Evolutionary conservation across 1,140 invertebrate genomes (phyloP).

Genomic region (Cyrtorhinus lividipennis): DNA sequence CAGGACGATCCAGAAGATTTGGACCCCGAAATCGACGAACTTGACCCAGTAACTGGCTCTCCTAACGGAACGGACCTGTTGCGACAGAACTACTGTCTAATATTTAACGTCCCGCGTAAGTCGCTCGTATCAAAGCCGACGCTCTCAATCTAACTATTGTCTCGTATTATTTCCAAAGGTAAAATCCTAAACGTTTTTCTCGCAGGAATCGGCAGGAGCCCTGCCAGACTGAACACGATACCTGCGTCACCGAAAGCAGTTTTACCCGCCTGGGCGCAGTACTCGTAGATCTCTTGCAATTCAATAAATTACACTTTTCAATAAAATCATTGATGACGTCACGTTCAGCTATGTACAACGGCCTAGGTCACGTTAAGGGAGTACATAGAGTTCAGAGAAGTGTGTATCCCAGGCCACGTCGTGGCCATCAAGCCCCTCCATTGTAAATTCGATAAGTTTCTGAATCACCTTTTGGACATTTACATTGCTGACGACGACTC

Average conservation of each 20-base stretch:
- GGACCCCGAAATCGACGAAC: constrained; percentile 37
- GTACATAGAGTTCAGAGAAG: no score
- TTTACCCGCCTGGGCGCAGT: background rate
- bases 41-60: constrained; percentile 31
- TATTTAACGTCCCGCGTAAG: constrained; percentile 21
- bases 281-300: background rate
- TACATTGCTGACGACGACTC: background rate
- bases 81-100: constrained; percentile 29
- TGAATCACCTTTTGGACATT: background rate
- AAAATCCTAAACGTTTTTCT: no score
- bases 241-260: background rate
- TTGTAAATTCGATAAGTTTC: background rate
- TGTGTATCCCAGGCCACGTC: no score
- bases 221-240: background rate
- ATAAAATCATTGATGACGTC: no score
- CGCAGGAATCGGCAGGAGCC: background rate
- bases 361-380: no score
- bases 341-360: no score
- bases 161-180: no score
- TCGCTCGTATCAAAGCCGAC: no score
- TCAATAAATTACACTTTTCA: no score
- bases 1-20: constrained; percentile 35
- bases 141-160: no score
- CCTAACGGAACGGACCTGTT: constrained; percentile 33
- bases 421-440: background rate